Evolutionary conservation across 2,797 vertebrate species (phyloP), one percentile per base, ranked within the genome.

Genomic region (Phoebastria nigripes): DNA sequence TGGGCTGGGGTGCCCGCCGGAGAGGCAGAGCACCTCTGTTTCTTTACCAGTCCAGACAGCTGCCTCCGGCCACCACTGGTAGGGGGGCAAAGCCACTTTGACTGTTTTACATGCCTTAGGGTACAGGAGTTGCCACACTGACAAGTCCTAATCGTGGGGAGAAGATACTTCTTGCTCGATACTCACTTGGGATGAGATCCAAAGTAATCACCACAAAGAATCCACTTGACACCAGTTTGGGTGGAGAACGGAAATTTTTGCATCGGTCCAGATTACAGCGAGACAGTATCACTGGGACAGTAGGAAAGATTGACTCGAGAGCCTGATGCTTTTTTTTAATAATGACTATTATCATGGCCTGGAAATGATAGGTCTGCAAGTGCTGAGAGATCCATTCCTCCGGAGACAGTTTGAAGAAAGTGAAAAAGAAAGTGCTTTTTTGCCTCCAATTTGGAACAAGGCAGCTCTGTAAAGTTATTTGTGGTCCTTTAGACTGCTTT

Each of bases 61-160:
- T 77, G 54, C 16, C 12, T 63, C 26, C 2, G 22, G 52, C 26
- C 20, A 46, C 26, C n/a, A 3, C 52, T 18, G 26, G 9, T 19
- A 12, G 4, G 1, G 4, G 5, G 6, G 2, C 11, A 71, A n/a
- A 56, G 37, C 16, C 2, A 0, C 28, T 20, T 3, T 29, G 7
- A 14, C 7, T 41, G 52, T 3, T 86, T 51, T 89, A 39, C 28
- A 12, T 35, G 42, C 35, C 31, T 41, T 47, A 51, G 8, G 8
- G 5, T 26, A 37, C 31, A 44, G 37, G 11, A 58, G 13, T 20
- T 63, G 52, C 11, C 24, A 33, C 15, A 9, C 3, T 22, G 33
- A 47, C 19, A 58, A 72, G 8, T 58, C 42, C 39, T 51, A 17
- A 25, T 69, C 54, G 58, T 51, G 11, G 8, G 1, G 26, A 15